Evolutionary conservation across 2,797 vertebrate species (phyloP).

Genomic region (Delichon dasypus): DNA sequence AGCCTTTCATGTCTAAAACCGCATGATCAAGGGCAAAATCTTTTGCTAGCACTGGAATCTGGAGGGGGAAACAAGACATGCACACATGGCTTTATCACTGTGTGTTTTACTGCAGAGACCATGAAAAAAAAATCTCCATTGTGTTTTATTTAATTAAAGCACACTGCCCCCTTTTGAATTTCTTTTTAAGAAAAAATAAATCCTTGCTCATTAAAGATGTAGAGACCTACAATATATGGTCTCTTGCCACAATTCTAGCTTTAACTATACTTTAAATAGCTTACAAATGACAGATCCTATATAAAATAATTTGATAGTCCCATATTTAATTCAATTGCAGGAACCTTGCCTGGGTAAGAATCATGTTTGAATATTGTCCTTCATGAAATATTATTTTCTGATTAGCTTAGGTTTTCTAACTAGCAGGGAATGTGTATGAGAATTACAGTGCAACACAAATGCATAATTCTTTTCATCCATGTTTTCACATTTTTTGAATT

Average conservation of each 20-base stretch:
- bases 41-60: conserved; percentile 41
- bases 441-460: neutral
- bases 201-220: conserved; percentile 36
- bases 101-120: conserved; percentile 28
- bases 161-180: conserved; percentile 50
- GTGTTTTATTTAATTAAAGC: conserved; percentile 55
- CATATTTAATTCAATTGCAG: neutral
- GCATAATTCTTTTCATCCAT: neutral
- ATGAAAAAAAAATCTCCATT: neutral
- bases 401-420: neutral
- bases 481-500: neutral
- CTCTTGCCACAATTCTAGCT: neutral
- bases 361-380: neutral
- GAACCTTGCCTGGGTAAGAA: neutral
- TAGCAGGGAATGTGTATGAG: neutral
- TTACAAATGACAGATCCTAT: conserved; percentile 19
- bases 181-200: conserved; percentile 45
- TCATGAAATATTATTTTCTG: neutral
- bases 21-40: conserved; percentile 66
- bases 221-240: neutral
- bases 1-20: conserved; percentile 68
- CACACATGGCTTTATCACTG: conserved; percentile 21
- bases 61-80: neutral
- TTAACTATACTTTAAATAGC: conserved; percentile 18
- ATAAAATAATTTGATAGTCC: conserved; percentile 15